Conservation (phyloP, 2,888 invertebrate genomes). For the Ectemnius lituratus region DNA sequence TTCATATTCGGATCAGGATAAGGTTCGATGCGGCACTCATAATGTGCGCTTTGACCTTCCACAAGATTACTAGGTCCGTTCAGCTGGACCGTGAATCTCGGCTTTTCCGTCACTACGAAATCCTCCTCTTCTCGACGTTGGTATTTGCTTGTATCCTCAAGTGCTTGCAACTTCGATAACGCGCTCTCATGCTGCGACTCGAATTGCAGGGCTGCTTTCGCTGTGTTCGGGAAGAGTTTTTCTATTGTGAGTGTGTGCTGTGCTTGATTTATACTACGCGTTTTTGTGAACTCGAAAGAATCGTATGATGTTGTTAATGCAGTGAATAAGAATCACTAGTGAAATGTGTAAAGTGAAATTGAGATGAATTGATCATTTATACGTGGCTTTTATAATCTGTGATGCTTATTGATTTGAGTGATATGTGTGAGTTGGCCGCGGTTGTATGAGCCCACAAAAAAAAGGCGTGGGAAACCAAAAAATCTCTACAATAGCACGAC, state of each 20-base stretch:
- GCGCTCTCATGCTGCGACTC: slow-evolving; percentile 94
- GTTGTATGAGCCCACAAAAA: neutral
- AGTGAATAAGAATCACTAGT: too few species aligned
- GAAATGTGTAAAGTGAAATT: too few species aligned
- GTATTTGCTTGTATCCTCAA: slow-evolving; percentile 90
- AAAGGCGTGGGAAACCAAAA: slow-evolving; percentile 17
- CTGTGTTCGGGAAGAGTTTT: slow-evolving; percentile 77
- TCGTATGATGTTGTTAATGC: neutral
- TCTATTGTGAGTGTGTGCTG: slow-evolving; percentile 24
- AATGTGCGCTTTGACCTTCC: slow-evolving; percentile 94
- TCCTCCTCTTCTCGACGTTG: slow-evolving; percentile 91
- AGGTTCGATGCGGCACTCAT: slow-evolving; percentile 95
- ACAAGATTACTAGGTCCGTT: slow-evolving; percentile 91
- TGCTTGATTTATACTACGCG: neutral
- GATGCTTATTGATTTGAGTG: neutral
- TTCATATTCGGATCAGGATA: slow-evolving; percentile 93
- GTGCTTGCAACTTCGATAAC: slow-evolving; percentile 89
- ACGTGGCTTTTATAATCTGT: too few species aligned
- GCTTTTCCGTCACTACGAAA: slow-evolving; percentile 88
- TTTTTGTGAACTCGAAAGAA: neutral
- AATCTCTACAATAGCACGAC: slow-evolving; percentile 25
- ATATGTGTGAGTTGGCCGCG: neutral
- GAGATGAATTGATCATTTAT: too few species aligned
- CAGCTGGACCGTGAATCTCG: slow-evolving; percentile 90
- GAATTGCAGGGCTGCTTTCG: slow-evolving; percentile 91